Base-by-base conservation (phyloP, 2,888 invertebrate genomes). In the Apotomis turbidana region DNA sequence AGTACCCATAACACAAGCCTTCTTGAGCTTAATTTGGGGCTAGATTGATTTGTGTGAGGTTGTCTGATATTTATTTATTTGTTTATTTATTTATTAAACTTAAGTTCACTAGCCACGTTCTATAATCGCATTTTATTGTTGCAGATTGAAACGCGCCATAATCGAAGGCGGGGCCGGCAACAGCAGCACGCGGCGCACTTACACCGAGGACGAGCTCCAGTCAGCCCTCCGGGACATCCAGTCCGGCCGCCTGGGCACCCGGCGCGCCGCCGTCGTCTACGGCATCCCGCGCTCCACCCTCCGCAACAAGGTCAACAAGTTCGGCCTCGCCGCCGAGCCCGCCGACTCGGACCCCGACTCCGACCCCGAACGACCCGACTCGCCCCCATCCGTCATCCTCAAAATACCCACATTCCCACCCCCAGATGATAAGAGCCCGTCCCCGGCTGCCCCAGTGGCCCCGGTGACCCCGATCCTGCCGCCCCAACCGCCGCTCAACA, bases 271-370 rank as follows among this genome's bases (percentile, higher is more conserved):
- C 68, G 97, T 98, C 69, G 96, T 98, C 81, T 99, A 99, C 91
- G 98, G 98, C 81, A 98, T 99, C 86, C 99, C 99, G 6, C 95
- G 99, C 77, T 98, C 99, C 77, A 99, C 99, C 41, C 95, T 99
- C 66, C 95, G 99, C 76, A 99, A 99, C 94, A 99, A 99, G 93
- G 98, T 97, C 85, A 97, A 97, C 94, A 97, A 97, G 89, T 87
- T 87, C 74, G 92, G 91, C 66, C 94, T 97, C 83, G 94, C 95
- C 71, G 93, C 96, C 90, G 97, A 97, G 80, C 94, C 95, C 66
- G 94, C 95, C 79, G 96, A 96, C 83, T 95, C 87, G 87, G 96
- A 93, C 85, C 87, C 85, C 15, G 93, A 93, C 81, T 89, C 88
- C 78, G 93, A 92, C 70, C 82, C 83, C 4, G 93, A 92, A 51